These are phyloP conservation scores for Hycleus cichorii DNA, from an alignment of 1,140 invertebrate genomes.

Conservation along the genomic window DNA sequence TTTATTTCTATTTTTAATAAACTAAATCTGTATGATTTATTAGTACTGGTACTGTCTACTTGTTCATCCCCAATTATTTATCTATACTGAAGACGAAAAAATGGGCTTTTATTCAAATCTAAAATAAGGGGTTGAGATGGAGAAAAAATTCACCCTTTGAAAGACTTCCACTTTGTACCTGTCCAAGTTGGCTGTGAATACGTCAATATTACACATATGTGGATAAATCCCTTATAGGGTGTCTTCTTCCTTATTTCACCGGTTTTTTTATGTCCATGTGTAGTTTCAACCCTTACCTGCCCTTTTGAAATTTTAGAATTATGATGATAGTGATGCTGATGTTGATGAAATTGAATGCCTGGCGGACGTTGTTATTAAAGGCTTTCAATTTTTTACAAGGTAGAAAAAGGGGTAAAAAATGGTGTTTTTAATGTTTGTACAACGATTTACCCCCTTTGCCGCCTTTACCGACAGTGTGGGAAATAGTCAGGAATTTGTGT, in stretches of 20 bases:
- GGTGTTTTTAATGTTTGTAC: constrained; percentile 8
- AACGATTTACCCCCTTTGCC: constrained; percentile 4
- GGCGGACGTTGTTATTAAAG: constrained; percentile 14
- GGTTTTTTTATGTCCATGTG: too few species aligned
- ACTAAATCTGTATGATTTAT: constrained; percentile 14
- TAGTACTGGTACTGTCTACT: too few species aligned
- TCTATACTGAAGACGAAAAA: too few species aligned
- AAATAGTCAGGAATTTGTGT: background rate
- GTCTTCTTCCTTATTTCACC: too few species aligned
- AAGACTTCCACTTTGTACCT: background rate
- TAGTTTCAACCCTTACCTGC: background rate
- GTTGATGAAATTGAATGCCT: constrained; percentile 5
- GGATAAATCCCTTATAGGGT: too few species aligned
- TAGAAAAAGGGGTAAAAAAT: background rate
- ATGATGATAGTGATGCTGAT: background rate
- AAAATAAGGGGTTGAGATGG: too few species aligned
- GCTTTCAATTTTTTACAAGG: background rate
- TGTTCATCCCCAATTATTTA: too few species aligned
- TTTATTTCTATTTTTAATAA: constrained; percentile 9
- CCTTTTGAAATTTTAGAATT: constrained; percentile 15
- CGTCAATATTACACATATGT: too few species aligned
- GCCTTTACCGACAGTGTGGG: background rate
- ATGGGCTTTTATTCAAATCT: too few species aligned
- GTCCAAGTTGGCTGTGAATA: background rate
- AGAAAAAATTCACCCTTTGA: too few species aligned